Base-by-base conservation (phyloP, 2,797 vertebrate species). In the Acipenser oxyrinchus region DNA sequence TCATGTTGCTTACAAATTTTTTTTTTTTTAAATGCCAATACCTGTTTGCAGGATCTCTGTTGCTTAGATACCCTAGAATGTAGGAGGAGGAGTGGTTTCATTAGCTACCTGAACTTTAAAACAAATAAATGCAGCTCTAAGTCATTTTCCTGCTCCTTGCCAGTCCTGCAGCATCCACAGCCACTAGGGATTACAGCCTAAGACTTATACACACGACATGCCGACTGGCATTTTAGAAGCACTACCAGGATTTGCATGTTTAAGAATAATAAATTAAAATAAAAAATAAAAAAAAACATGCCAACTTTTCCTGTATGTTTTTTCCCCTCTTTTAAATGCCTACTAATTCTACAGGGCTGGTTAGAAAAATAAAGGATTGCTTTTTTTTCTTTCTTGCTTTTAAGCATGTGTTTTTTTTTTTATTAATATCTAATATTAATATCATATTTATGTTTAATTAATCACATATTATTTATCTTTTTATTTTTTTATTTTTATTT, bases 301-400 rank as follows among this genome's bases (percentile, higher is more conserved):
- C 48, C 63, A 62, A 37, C 23, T 37, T 37, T 37, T 37, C 23
- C 58, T 62, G 58, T 62, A 48, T 51, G 49, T 11, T 71, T 58
- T 37, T 59, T 63, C 68, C 57, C 62, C 66, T 67, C 23, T 37
- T 37, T 18, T 18, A 37, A 37, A 37, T 37, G 23, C 23, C 23
- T 12, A 68, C 71, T 69, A 67, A 63, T 66, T 73, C 67, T 74
- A 71, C 64, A 69, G 64, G 63, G 37, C 50, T 60, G 52, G 70
- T 70, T 64, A 53, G 63, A 68, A 49, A 60, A 58, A 62, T 8
- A 64, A 37, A 70, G 61, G 18, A 60, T 11, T 37, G 23, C 15
- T 37, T 37, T 60, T 49, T 18, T 58, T 64, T 58, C 55, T 10
- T 37, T 37, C 3, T n/a, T 58, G 55, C 12, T 10, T 58, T 11